A percentile compares a stretch with the other conserved stretches of the same genome.
phyloP scores from a whole-genome alignment of 2,113 vertebrate genomes.

The Lepus europaeus region DNA sequence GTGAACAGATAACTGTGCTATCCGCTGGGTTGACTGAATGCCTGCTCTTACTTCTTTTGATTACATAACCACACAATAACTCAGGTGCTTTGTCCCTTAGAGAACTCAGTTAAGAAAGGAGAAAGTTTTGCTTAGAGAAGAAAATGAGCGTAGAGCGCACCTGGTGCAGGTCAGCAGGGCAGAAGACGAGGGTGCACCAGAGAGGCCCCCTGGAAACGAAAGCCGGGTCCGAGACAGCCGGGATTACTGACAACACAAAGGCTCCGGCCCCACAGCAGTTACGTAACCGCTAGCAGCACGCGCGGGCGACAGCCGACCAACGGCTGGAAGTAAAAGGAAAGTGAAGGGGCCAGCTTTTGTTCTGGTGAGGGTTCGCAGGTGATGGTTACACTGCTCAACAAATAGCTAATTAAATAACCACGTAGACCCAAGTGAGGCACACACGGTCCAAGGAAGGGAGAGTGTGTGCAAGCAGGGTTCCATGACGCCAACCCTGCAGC shows the following conservation, averaged over 20 bases:
- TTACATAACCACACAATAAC: neutral
- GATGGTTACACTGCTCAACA: neutral
- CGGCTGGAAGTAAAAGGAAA: neutral
- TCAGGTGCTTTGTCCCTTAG: neutral
- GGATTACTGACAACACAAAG: neutral
- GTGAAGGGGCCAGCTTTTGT: neutral
- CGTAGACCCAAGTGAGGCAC: neutral
- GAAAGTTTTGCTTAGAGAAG: neutral
- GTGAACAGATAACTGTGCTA: neutral
- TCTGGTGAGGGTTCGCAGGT: neutral
- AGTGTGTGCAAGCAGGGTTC: neutral
- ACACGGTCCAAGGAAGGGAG: neutral
- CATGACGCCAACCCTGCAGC: neutral
- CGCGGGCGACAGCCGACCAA: neutral
- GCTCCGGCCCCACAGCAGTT: neutral
- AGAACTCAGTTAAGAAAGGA: neutral
- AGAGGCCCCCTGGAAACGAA: neutral
- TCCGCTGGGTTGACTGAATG: neutral
- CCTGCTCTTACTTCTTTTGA: neutral
- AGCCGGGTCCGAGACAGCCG: neutral
- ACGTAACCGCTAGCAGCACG: neutral
- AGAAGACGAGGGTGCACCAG: too few species aligned
- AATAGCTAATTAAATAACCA: neutral
- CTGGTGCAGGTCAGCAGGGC: neutral
- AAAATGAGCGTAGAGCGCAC: rapidly evolving